Conservation (phyloP, 1,140 invertebrate species). For the Anadara kagoshimensis region DNA sequence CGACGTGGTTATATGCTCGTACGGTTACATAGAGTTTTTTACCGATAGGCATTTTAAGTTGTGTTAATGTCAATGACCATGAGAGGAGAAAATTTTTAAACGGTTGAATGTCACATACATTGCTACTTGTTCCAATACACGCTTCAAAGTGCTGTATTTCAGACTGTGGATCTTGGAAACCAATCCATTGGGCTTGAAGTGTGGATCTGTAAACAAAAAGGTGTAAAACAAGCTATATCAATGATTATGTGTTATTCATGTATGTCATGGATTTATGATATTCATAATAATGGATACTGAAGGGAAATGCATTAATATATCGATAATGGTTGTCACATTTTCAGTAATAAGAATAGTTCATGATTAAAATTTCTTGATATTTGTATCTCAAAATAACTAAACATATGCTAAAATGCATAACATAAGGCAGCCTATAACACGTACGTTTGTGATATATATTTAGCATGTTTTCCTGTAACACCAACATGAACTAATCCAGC, state of each 20-base stretch:
- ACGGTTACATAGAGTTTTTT: constrained; percentile 44
- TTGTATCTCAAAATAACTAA: too few relatives aligned
- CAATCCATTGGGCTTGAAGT: constrained; percentile 45
- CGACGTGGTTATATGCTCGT: constrained; percentile 39
- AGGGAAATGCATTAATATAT: too few relatives aligned
- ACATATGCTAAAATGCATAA: too few relatives aligned
- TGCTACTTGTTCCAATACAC: constrained; percentile 30
- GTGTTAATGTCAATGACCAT: constrained; percentile 18
- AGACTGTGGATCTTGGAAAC: constrained; percentile 57
- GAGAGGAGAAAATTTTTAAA: constrained; percentile 26
- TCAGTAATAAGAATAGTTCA: too few relatives aligned
- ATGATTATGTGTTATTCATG: neutral
- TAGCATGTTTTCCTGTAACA: constrained; percentile 10
- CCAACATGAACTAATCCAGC: constrained; percentile 38
- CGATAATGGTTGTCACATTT: too few relatives aligned
- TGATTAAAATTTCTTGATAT: too few relatives aligned
- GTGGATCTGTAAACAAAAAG: constrained; percentile 24
- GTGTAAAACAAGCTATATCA: neutral
- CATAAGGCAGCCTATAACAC: neutral
- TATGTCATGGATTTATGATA: too few relatives aligned
- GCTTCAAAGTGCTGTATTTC: constrained; percentile 47
- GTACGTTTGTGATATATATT: constrained; percentile 37
- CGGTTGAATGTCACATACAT: constrained; percentile 36
- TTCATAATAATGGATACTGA: too few relatives aligned
- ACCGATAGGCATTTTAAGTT: constrained; percentile 29